Evolutionary conservation across 2,113 vertebrate species (phyloP), one percentile per base, ranked within the genome.

Genomic region (Heterotis niloticus): DNA sequence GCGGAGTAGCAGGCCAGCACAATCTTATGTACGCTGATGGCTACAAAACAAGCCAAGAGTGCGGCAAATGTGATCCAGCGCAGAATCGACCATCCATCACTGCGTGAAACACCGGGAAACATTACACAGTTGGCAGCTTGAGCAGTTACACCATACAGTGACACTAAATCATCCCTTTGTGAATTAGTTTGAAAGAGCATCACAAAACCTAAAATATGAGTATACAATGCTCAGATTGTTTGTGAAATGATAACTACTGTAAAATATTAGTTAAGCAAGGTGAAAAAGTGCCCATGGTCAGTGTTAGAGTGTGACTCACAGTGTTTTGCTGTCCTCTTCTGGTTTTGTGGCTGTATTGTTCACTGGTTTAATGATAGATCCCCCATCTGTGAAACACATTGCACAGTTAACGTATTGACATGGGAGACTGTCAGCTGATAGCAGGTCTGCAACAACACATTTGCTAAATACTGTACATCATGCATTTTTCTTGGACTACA

Each of bases 11-110:
- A 52, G 20, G 44, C 20, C 1, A 20, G 12, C 1, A 10, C 14
- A 1, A 14, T 26, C 65, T 69, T 34, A 26, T n/a, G 11, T 5
- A 54, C 60, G 14, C 26, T 14, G 14, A 79, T 23, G 23, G 18
- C 23, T n/a, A 79, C 20, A 28, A 44, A 74, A 85, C 82, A 85
- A 11, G 52, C 70, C 66, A 89, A 29, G 78, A 86, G 78, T 0
- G 72, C 12, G 64, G 79, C 67, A 54, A 88, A 86, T 51, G 87
- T 16, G 67, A 89, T 88, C 89, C 89, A 90, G 16, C 89, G 86
- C 10, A 89, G 85, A 81, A 20, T 24, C 4, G 5, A 23, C 89
- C 89, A 91, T 66, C 14, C 57, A 13, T 79, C 59, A 28, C 77
- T 78, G 54, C n/a, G 29, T 10, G 13, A 16, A n/a, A 59, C 23